A percentile compares a stretch with the other conserved stretches of the same genome.
Conservation (phyloP, 2,888 invertebrate species). For the Rhopalosiphum nymphaeae region DNA sequence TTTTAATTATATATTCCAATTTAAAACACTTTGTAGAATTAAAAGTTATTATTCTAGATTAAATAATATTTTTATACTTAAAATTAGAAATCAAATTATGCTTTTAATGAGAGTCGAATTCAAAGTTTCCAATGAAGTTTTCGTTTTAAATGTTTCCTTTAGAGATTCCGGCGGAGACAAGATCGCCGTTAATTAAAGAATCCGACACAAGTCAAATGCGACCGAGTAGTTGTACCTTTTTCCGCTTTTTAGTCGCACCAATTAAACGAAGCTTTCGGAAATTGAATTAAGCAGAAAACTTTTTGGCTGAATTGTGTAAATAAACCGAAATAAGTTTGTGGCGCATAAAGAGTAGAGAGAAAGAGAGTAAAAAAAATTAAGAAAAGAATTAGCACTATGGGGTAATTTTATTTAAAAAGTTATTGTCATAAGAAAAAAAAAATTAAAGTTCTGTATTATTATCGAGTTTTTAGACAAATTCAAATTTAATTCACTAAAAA, state of each 20-base stretch:
- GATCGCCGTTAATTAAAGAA: slow-evolving; percentile 62
- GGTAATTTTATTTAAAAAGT: slow-evolving; percentile 55
- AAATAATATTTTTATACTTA: neutral
- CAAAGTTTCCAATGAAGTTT: slow-evolving; percentile 38
- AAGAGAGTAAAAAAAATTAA: slow-evolving; percentile 15
- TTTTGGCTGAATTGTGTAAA: slow-evolving; percentile 50
- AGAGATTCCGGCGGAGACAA: slow-evolving; percentile 47
- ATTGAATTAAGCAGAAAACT: slow-evolving; percentile 63
- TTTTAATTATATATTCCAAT: neutral
- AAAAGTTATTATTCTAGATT: neutral
- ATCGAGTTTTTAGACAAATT: neutral
- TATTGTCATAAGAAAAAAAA: slow-evolving; percentile 45
- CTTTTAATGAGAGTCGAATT: slow-evolving; percentile 1
- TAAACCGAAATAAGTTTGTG: slow-evolving; percentile 61
- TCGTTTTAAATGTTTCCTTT: slow-evolving; percentile 51
- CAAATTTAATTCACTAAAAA: slow-evolving; percentile 23
- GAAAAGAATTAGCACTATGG: slow-evolving; percentile 53
- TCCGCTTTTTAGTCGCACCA: slow-evolving; percentile 61
- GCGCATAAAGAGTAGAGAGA: slow-evolving; percentile 10
- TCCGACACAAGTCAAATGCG: slow-evolving; percentile 60
- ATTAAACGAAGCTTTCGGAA: slow-evolving; percentile 49
- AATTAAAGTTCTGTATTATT: slow-evolving; percentile 46
- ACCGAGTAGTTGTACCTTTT: slow-evolving; percentile 57
- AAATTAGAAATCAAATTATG: slow-evolving; percentile 48
- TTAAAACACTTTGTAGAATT: neutral